Evolutionary conservation across 2,888 invertebrate species (phyloP).

Genomic region (Calameuta pallipes): DNA sequence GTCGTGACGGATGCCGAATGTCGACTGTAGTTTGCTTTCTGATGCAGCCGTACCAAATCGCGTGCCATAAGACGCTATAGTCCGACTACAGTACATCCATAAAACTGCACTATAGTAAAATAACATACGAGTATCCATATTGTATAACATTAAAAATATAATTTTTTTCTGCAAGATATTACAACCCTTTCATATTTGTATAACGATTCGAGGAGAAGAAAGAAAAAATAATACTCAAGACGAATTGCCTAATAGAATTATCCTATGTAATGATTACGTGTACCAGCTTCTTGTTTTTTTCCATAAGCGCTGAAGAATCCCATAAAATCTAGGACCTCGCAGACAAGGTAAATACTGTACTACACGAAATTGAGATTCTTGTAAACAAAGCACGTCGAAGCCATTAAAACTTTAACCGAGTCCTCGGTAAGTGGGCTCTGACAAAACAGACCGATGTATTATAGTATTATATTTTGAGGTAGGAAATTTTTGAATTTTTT

Average conservation of each 20-base stretch:
- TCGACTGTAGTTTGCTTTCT: not conserved
- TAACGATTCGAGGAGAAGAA: not conserved
- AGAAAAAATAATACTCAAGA: not conserved
- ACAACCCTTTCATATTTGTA: not conserved
- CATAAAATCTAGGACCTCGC: not conserved
- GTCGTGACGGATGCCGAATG: not conserved
- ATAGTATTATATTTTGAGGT: not conserved
- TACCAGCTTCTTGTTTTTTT: not conserved
- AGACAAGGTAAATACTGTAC: not conserved
- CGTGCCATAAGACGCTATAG: not conserved
- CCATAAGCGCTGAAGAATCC: not conserved
- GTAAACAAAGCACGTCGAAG: not conserved
- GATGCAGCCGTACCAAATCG: conserved; percentile 3
- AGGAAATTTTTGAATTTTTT: not conserved
- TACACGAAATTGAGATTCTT: not conserved
- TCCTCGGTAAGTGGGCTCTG: not conserved
- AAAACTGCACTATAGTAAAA: not conserved
- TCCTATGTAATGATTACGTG: not conserved
- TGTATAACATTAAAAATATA: not conserved
- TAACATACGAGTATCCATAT: not conserved
- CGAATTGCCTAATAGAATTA: not conserved
- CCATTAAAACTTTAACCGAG: not conserved
- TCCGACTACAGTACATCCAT: not conserved
- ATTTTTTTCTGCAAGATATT: not conserved
- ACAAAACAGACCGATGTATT: not conserved